phyloP scores from a whole-genome alignment of 1,140 invertebrate genomes.

The Brachionus rubens region DNA sequence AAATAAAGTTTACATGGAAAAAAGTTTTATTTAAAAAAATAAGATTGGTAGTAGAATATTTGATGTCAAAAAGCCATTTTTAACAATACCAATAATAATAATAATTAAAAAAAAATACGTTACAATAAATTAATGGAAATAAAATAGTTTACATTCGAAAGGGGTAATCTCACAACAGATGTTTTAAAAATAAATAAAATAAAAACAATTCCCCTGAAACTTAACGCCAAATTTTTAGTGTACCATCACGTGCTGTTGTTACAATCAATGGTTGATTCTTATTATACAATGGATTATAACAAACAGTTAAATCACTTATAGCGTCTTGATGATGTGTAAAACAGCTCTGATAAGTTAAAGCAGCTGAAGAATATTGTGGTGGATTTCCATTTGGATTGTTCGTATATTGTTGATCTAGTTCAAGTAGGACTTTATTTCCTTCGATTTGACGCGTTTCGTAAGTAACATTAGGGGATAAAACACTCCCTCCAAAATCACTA shows the following conservation, averaged over 20 bases:
- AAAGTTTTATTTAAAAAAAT: too few relatives aligned
- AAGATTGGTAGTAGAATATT: too few relatives aligned
- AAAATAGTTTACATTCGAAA: not conserved
- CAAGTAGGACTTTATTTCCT: constrained; percentile 12
- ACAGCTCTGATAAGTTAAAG: constrained; percentile 29
- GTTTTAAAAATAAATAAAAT: not conserved
- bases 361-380: not conserved
- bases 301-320: constrained; percentile 20
- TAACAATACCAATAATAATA: too few relatives aligned
- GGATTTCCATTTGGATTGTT: not conserved
- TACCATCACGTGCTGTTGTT: constrained; percentile 31
- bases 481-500: not conserved
- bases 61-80: too few relatives aligned
- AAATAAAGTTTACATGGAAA: too few relatives aligned
- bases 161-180: not conserved
- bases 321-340: constrained; percentile 43
- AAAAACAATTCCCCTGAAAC: not conserved
- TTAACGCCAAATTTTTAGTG: constrained; percentile 45
- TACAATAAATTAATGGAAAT: too few relatives aligned
- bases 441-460: constrained; percentile 23
- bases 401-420: constrained; percentile 1
- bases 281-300: constrained; percentile 25
- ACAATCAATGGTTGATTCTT: constrained; percentile 22
- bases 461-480: not conserved
- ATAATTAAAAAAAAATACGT: too few relatives aligned